Evolutionary conservation across 1,140 invertebrate species (phyloP).

Genomic region (Drosophila pallidifrons): DNA sequence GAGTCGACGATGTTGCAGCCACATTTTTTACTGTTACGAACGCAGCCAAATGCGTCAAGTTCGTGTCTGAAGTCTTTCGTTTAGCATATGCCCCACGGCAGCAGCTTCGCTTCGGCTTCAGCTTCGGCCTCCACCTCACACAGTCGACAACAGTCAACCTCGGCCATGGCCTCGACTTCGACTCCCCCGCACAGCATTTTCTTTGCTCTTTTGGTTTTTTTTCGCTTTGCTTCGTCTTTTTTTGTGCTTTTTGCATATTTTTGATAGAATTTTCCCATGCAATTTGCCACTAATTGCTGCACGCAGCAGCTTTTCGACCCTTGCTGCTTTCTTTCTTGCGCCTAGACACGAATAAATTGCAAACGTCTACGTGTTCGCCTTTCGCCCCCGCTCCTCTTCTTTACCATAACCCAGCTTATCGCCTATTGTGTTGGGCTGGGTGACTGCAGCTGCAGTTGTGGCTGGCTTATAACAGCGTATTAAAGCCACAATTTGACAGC

Average conservation of each 20-base stretch:
- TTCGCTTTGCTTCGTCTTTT: background rate
- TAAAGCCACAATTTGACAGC: conserved; percentile 2
- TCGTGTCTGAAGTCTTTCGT: conserved; percentile 73
- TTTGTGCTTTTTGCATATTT: conserved; percentile 67
- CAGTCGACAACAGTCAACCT: background rate
- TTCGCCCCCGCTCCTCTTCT: background rate
- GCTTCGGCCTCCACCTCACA: conserved; percentile 12
- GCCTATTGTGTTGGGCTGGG: background rate
- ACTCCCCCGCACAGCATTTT: conserved; percentile 50
- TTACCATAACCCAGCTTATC: background rate
- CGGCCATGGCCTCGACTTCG: conserved; percentile 35
- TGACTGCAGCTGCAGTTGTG: background rate
- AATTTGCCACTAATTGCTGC: conserved; percentile 80
- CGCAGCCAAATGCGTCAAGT: conserved; percentile 64
- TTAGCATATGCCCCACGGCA: conserved; percentile 43
- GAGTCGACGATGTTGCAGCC: background rate
- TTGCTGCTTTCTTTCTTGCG: conserved; percentile 67
- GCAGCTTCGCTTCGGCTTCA: conserved; percentile 2
- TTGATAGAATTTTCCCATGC: conserved; percentile 78
- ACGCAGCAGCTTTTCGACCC: conserved; percentile 54
- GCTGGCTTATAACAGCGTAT: conserved; percentile 2
- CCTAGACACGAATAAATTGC: conserved; percentile 60
- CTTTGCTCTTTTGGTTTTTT: conserved; percentile 1
- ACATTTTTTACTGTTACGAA: conserved; percentile 68
- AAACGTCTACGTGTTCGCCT: conserved; percentile 50